Conservation (phyloP, 2,888 invertebrate genomes). For the Embidobia sp. region DNA sequence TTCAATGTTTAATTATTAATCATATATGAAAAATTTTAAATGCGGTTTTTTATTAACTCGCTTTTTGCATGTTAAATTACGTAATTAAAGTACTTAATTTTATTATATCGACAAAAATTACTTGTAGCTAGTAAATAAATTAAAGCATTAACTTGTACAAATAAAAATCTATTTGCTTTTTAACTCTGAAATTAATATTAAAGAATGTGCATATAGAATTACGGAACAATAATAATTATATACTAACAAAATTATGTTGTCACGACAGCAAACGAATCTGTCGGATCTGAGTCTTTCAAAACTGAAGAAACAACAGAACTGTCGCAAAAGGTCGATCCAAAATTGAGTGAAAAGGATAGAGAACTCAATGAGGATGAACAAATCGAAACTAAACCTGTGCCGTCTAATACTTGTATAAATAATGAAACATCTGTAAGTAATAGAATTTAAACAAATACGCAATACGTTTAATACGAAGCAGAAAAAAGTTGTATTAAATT, state of each 20-base stretch:
- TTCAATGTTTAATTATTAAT: too few relatives aligned
- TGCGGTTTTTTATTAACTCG: neutral
- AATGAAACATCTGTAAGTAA: conserved; percentile 30
- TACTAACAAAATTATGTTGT: conserved; percentile 5
- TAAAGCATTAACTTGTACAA: too few relatives aligned
- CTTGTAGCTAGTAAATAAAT: too few relatives aligned
- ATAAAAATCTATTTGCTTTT: too few relatives aligned
- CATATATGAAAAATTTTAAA: too few relatives aligned
- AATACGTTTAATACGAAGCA: too few relatives aligned
- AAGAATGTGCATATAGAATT: too few relatives aligned
- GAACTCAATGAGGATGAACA: conserved; percentile 40
- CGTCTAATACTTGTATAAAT: conserved; percentile 26
- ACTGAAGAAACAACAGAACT: conserved; percentile 53
- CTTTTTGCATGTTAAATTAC: too few relatives aligned
- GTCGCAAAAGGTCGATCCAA: conserved; percentile 68
- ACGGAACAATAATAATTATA: neutral
- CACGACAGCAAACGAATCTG: conserved; percentile 7
- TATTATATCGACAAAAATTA: too few relatives aligned
- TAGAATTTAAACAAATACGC: neutral
- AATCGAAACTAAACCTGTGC: conserved; percentile 8
- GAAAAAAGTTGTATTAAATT: too few relatives aligned
- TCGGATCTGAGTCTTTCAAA: conserved; percentile 9
- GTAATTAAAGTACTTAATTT: too few relatives aligned
- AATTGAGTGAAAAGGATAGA: conserved; percentile 70
- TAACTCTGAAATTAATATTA: too few relatives aligned